Evolutionary conservation across 2,797 vertebrate species (phyloP), one percentile per base, ranked within the genome.

Genomic region (Hylomyscus alleni): DNA sequence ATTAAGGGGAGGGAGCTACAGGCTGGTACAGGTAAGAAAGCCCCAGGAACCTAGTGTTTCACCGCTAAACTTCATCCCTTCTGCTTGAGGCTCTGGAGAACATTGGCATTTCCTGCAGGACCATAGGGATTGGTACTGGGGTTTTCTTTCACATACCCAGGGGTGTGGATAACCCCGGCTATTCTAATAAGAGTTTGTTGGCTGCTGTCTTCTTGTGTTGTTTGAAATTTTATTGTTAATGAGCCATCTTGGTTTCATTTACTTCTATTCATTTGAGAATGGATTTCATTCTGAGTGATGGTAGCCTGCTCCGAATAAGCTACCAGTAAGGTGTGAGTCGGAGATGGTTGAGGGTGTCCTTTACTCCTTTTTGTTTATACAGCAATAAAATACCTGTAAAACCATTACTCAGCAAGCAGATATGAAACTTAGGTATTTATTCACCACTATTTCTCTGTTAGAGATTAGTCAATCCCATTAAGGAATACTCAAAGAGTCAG

Each of bases 1-100:
- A 86, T 31, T 60, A 97, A 91, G 26, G 96, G 94, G 88, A 0
- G 54, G 65, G 95, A 96, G 88, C 12, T 78, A 0, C 93, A 95
- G 92, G 93, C 90, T 77, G 73, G 56, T 5, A 86, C 97, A 98
- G 98, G 98, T 98, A 98, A 98, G 98, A 97, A 75, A 81, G 7
- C 75, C 76, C 29, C 24, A 95, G 72, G 85, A 7, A 0, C 14
- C 26, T 83, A 26, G 76, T 89, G 5, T 0, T 47, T 52, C 40
- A 94, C 37, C 50, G 67, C 65, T 58, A 60, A 94, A 65, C 60
- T 83, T 52, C 56, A 96, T 24, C 12, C 34, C 81, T 93, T 72
- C 56, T 37, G 34, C 37, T 20, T 50, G 22, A 56, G 44, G 77
- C 47, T 92, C 3, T 69, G 0, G 24, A 58, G 0, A 3, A 3